Evolutionary conservation across 1,140 invertebrate species (phyloP).

Genomic region (Dysdera silvatica): DNA sequence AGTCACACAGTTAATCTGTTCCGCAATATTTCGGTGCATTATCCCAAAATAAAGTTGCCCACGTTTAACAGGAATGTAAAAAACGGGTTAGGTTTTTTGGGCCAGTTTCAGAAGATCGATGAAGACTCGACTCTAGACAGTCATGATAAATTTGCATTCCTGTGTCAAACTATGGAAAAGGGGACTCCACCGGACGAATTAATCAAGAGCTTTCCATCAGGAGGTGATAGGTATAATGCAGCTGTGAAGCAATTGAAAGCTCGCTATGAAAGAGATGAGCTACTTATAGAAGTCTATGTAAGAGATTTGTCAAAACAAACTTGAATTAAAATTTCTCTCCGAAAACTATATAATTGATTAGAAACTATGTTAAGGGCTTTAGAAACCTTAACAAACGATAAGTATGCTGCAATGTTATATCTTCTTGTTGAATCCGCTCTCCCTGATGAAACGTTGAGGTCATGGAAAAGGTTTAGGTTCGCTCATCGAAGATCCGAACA

Average conservation of each 20-base stretch:
- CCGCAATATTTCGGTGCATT: background rate
- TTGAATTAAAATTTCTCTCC: slow-evolving; percentile 1
- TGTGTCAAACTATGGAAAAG: slow-evolving; percentile 4
- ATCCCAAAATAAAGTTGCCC: slow-evolving; percentile 4
- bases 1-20: too few species aligned
- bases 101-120: slow-evolving; percentile 18
- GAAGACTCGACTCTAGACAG: background rate
- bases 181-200: slow-evolving; percentile 4
- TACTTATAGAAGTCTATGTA: slow-evolving; percentile 1
- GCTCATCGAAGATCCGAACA: background rate
- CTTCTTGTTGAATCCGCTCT: slow-evolving; percentile 40
- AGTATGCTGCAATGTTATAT: slow-evolving; percentile 41
- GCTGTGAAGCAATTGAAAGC: background rate
- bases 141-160: slow-evolving; percentile 4
- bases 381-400: slow-evolving; percentile 40
- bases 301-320: slow-evolving; percentile 32
- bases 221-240: background rate
- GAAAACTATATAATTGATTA: slow-evolving; percentile 27
- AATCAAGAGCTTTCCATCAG: slow-evolving; percentile 20
- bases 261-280: background rate
- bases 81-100: slow-evolving; percentile 7
- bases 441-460: slow-evolving; percentile 14
- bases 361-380: slow-evolving; percentile 37
- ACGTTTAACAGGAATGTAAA: slow-evolving; percentile 13
- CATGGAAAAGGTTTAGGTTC: slow-evolving; percentile 1